Conservation (phyloP, 2,113 vertebrate genomes). For the Scortum barcoo region DNA sequence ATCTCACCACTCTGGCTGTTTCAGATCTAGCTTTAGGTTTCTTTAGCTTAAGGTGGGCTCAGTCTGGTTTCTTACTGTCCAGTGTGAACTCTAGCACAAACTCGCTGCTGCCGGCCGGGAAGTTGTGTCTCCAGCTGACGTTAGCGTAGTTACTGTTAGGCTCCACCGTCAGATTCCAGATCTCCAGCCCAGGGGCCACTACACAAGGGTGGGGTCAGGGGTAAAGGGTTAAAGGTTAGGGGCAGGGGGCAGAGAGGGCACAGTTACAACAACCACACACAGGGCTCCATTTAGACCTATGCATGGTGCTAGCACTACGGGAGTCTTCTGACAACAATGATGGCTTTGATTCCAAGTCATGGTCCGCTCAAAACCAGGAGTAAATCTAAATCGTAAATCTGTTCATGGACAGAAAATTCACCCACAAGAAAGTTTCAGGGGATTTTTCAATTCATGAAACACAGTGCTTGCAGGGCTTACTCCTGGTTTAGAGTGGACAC, state of each 20-base stretch:
- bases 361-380: slow-evolving; percentile 31
- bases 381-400: not conserved
- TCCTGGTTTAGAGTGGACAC: slow-evolving; percentile 24
- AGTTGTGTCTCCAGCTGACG: slow-evolving; percentile 98
- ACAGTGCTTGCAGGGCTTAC: not conserved
- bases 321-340: not conserved
- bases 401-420: slow-evolving; percentile 28
- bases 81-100: slow-evolving; percentile 98
- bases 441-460: slow-evolving; percentile 24
- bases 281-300: slow-evolving; percentile 25
- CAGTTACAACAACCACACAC: slow-evolving; percentile 62
- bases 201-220: slow-evolving; percentile 86
- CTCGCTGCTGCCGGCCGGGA: slow-evolving; percentile 91
- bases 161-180: slow-evolving; percentile 97
- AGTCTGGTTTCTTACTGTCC: slow-evolving; percentile 94
- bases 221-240: slow-evolving; percentile 81
- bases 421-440: not conserved
- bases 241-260: slow-evolving; percentile 60
- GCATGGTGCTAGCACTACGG: slow-evolving; percentile 4
- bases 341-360: not conserved
- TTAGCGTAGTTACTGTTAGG: slow-evolving; percentile 98
- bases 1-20: not conserved
- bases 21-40: not conserved
- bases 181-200: slow-evolving; percentile 88
- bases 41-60: slow-evolving; percentile 19